Conservation (phyloP, 2,888 invertebrate species). For the Aphidoletes aphidimyza region DNA sequence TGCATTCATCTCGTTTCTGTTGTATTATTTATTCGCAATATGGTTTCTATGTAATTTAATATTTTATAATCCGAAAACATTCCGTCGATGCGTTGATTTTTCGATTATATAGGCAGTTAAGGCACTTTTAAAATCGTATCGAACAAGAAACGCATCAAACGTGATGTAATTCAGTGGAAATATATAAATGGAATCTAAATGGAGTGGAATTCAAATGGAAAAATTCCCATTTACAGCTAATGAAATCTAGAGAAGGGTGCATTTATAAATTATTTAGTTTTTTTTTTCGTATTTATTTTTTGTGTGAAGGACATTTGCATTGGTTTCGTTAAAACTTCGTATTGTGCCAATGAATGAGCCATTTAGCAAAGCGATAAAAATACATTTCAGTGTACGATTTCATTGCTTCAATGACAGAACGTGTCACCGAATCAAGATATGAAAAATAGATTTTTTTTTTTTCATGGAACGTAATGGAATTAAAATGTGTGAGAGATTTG, state of each 20-base stretch:
- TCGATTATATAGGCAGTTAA: neutral
- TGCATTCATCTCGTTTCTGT: neutral
- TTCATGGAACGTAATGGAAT: neutral
- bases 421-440: neutral
- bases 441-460: neutral
- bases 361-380: neutral
- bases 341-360: too few relatives aligned
- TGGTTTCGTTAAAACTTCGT: too few relatives aligned
- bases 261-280: slow-evolving; percentile 14
- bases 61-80: slow-evolving; percentile 22
- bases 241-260: slow-evolving; percentile 10
- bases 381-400: neutral
- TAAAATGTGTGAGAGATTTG: neutral
- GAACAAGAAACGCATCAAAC: neutral
- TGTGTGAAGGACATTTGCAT: slow-evolving; percentile 34
- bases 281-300: neutral
- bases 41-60: slow-evolving; percentile 31
- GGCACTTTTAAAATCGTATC: neutral
- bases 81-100: slow-evolving; percentile 20
- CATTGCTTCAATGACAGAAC: neutral
- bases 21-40: neutral
- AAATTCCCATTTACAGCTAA: neutral
- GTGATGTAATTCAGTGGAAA: slow-evolving; percentile 50
- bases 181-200: slow-evolving; percentile 52
- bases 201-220: slow-evolving; percentile 29